Evolutionary conservation across 2,888 invertebrate species (phyloP).

Genomic region (Ganaspis brasiliensis): DNA sequence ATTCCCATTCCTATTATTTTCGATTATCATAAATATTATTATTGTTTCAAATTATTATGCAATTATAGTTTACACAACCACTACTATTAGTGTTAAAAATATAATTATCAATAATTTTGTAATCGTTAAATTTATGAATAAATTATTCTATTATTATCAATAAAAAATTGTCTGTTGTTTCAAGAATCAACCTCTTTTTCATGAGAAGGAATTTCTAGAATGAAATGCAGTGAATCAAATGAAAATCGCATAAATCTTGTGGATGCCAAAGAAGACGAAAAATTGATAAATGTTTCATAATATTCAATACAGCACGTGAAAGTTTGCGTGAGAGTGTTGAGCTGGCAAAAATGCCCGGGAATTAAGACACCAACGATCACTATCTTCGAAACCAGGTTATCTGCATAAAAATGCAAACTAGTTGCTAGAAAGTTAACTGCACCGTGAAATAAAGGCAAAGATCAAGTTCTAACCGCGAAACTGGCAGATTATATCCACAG

Average conservation of each 20-base stretch:
- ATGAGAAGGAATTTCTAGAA: too few relatives aligned
- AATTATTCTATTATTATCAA: too few relatives aligned
- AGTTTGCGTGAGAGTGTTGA: slow-evolving; percentile 14
- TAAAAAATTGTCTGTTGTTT: too few relatives aligned
- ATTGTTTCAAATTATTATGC: too few relatives aligned
- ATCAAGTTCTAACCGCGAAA: slow-evolving; percentile 59
- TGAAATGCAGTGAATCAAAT: not conserved
- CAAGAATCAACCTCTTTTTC: too few relatives aligned
- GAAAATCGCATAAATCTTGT: not conserved
- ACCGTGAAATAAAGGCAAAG: slow-evolving; percentile 49
- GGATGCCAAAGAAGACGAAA: not conserved
- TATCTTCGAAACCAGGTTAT: slow-evolving; percentile 35
- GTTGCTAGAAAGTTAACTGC: slow-evolving; percentile 60
- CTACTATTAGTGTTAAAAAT: too few relatives aligned
- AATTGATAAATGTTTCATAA: not conserved
- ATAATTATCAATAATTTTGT: too few relatives aligned
- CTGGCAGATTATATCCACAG: not conserved
- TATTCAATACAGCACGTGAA: slow-evolving; percentile 23
- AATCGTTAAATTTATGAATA: too few relatives aligned
- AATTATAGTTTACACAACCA: too few relatives aligned
- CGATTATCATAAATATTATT: too few relatives aligned
- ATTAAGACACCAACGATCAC: slow-evolving; percentile 31
- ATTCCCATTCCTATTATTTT: too few relatives aligned
- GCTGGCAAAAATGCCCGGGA: slow-evolving; percentile 13
- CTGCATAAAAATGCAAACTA: slow-evolving; percentile 29